Evolutionary conservation across 2,888 invertebrate genomes (phyloP), one percentile per base, ranked within the genome.

Genomic region (Atrina japonica): DNA sequence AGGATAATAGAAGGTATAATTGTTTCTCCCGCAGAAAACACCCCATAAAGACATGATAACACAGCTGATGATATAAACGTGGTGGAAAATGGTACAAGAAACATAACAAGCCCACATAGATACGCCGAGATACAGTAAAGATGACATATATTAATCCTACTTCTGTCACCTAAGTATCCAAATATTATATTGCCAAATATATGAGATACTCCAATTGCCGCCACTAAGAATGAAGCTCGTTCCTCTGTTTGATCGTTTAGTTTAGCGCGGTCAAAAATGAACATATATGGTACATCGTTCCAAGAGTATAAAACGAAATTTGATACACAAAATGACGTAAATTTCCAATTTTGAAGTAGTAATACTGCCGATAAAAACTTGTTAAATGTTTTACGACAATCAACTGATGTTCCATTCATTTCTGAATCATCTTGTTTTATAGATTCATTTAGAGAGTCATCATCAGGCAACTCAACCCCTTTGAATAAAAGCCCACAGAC

Each of bases 231-330:
- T 3, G 97, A 95, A 7, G 87, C 83, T 25, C 58, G 60, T n/a
- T 69, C 53, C 43, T 83, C 75, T 1, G 72, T 49, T 25, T 84
- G 79, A 0, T 94, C 94, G 75, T 93, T 92, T 7, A 93, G 93
- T 40, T 93, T 93, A 2, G 81, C 78, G 91, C 96, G 94, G 89
- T 97, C 96, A 64, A 95, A 95, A 73, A 97, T 92, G 91, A 96
- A 97, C 89, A 97, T 95, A 91, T 98, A 98, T 23, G 97, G 97
- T 66, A 97, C 95, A 86, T 98, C 97, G 73, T 91, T 91, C 95
- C 96, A 97, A 83, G 95, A 94, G 91, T 97, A 98, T 63, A 98
- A 93, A 65, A 97, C 92, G 80, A 96, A 94, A 77, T 96, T 97
- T 64, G 96, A 95, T 7, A 77, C 27, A 35, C 35, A 35, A 35